Percentiles rank a stretch among this genome's conserved stretches.
phyloP scores from a whole-genome alignment of 2,888 invertebrate genomes.

The Stenodera caucasica region DNA sequence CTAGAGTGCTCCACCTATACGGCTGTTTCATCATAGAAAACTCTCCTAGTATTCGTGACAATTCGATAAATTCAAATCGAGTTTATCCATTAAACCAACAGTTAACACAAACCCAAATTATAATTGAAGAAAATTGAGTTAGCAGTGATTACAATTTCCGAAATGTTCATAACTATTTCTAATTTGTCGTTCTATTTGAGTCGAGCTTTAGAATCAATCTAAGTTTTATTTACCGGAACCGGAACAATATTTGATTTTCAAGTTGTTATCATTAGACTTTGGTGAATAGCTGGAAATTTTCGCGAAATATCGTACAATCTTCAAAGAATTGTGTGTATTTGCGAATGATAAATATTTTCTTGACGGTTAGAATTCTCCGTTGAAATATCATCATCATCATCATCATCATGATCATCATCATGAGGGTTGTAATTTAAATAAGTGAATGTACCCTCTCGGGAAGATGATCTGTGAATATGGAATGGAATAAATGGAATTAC shows the following conservation, averaged over 20 bases:
- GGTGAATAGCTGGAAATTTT: too few species aligned
- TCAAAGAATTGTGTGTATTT: too few species aligned
- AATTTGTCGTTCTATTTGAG: neutral
- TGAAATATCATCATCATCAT: neutral
- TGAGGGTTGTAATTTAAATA: slow-evolving; percentile 20
- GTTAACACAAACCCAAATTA: neutral
- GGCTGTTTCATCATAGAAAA: too few species aligned
- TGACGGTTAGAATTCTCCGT: neutral
- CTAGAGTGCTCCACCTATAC: too few species aligned
- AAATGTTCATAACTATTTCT: neutral
- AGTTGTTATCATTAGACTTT: too few species aligned
- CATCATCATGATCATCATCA: neutral
- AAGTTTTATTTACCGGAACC: too few species aligned
- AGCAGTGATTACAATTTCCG: neutral
- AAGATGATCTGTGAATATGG: slow-evolving; percentile 18
- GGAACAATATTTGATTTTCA: too few species aligned
- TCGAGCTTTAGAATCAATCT: neutral
- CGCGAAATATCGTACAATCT: too few species aligned
- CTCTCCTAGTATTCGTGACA: too few species aligned
- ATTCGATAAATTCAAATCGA: neutral
- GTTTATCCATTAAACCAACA: neutral
- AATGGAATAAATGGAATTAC: slow-evolving; percentile 29
- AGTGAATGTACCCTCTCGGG: slow-evolving; percentile 18
- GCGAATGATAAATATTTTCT: too few species aligned
- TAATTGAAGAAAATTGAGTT: neutral